Evolutionary conservation across 2,888 invertebrate species (phyloP).

Genomic region (Dasypogon diadema): DNA sequence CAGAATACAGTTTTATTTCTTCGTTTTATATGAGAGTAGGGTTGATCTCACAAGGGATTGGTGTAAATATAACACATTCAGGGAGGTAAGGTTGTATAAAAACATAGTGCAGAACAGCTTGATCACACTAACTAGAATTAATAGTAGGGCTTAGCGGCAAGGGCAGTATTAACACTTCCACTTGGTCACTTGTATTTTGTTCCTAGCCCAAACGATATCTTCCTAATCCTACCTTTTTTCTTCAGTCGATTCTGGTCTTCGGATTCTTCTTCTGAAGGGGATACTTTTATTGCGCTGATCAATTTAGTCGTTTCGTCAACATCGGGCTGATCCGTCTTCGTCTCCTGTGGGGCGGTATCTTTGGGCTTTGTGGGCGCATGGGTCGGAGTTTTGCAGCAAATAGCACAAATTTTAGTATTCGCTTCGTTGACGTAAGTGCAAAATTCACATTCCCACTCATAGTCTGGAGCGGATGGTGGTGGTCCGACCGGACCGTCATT

Average conservation of each 20-base stretch:
- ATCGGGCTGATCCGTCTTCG: not conserved
- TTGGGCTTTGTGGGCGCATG: slow-evolving; percentile 58
- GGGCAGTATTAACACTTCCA: not conserved
- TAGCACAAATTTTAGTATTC: slow-evolving; percentile 81
- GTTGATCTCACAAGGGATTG: not conserved
- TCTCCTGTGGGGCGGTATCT: not conserved
- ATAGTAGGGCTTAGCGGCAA: slow-evolving; percentile 9
- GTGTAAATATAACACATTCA: not conserved
- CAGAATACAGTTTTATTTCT: slow-evolving; percentile 4
- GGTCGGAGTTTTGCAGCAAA: slow-evolving; percentile 87
- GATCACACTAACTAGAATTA: slow-evolving; percentile 6
- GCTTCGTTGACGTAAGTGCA: slow-evolving; percentile 90
- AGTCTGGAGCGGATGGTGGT: slow-evolving; percentile 71
- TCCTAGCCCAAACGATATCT: slow-evolving; percentile 81
- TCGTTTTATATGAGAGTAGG: not conserved
- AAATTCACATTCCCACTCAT: slow-evolving; percentile 88
- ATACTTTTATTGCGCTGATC: slow-evolving; percentile 54
- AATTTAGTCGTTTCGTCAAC: slow-evolving; percentile 41
- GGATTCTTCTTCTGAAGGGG: slow-evolving; percentile 61
- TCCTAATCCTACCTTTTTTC: slow-evolving; percentile 80
- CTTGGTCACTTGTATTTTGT: slow-evolving; percentile 70
- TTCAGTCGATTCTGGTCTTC: slow-evolving; percentile 64
- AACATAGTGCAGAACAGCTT: slow-evolving; percentile 11
- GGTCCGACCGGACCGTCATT: slow-evolving; percentile 62
- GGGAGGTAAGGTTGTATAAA: slow-evolving; percentile 18